Conservation (phyloP, 2,888 invertebrate species). For the Monoplex corrugatus region DNA sequence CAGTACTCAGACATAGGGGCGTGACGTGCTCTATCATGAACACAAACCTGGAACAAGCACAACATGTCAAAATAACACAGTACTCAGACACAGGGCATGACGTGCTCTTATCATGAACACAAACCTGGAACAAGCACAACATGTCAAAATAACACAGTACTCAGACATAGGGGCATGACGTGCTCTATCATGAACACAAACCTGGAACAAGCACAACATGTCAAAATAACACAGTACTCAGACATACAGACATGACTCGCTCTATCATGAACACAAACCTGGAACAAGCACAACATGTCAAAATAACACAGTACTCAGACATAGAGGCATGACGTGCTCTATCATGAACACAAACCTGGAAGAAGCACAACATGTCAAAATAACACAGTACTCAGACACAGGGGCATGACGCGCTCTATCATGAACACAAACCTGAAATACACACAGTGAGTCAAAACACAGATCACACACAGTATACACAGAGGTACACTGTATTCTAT, state of each 20-base stretch:
- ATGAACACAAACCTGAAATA: not conserved
- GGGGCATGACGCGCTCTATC: not conserved
- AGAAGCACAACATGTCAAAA: not conserved
- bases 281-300: slow-evolving; percentile 64
- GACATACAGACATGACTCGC: no score
- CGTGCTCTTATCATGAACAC: not conserved
- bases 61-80: no score
- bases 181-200: not conserved
- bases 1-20: no score
- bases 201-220: not conserved
- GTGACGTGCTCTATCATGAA: not conserved
- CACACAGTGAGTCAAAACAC: no score
- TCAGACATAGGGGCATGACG: no score
- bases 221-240: no score
- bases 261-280: not conserved
- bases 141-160: not conserved
- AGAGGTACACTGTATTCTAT: not conserved
- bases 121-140: slow-evolving; percentile 62
- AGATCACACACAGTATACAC: no score
- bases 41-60: not conserved
- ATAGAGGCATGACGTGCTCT: slow-evolving; percentile 77
- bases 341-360: slow-evolving; percentile 82
- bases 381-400: not conserved
- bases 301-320: no score
- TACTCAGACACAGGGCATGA: no score